Conservation (phyloP, 1,140 invertebrate genomes). For the Capitella teleta region DNA sequence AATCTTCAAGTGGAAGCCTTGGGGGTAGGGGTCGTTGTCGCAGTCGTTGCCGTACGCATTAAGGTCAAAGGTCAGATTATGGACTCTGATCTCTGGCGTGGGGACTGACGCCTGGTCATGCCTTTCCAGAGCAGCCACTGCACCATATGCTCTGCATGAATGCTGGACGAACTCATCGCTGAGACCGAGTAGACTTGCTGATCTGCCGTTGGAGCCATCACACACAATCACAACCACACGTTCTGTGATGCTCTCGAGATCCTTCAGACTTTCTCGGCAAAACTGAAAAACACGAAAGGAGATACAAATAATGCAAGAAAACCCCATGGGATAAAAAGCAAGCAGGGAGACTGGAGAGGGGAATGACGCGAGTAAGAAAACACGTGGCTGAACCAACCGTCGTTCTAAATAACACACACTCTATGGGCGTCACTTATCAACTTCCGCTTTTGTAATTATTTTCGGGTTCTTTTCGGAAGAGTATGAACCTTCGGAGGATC, state of each 20-base stretch:
- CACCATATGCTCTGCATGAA: slow-evolving; percentile 29
- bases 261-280: slow-evolving; percentile 19
- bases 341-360: background rate
- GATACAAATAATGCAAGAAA: slow-evolving; percentile 1
- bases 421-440: too few relatives aligned
- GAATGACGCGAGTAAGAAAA: background rate
- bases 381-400: background rate
- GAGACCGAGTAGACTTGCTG: slow-evolving; percentile 24
- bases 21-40: slow-evolving; percentile 13
- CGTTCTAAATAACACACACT: background rate
- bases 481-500: too few relatives aligned
- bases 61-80: slow-evolving; percentile 30
- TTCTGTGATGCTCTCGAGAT: slow-evolving; percentile 20
- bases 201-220: slow-evolving; percentile 28
- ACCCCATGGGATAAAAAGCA: background rate
- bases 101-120: slow-evolving; percentile 25
- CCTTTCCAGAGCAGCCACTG: slow-evolving; percentile 29
- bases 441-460: too few relatives aligned
- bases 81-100: slow-evolving; percentile 26
- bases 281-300: slow-evolving; percentile 22
- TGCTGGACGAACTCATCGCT: slow-evolving; percentile 30
- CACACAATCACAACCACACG: slow-evolving; percentile 29
- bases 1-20: slow-evolving; percentile 33
- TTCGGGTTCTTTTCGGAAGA: too few relatives aligned
- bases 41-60: slow-evolving; percentile 18